phyloP scores from a whole-genome alignment of 1,140 invertebrate genomes.

The Drosophila paulistorum region DNA sequence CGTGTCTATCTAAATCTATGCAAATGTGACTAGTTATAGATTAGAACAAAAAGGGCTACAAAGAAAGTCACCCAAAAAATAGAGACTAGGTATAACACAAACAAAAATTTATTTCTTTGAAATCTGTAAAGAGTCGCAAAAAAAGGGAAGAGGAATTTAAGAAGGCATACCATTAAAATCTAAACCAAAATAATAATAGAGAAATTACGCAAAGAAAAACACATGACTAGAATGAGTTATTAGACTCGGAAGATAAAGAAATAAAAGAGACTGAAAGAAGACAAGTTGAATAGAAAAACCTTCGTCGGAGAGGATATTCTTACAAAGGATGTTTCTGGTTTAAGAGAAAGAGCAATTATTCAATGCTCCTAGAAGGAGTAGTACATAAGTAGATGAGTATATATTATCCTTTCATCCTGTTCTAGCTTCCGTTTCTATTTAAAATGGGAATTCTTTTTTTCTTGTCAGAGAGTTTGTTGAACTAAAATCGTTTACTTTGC shows the following conservation, averaged over 20 bases:
- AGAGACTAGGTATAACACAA: neutral
- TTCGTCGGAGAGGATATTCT: no score
- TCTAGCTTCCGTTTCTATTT: constrained; percentile 6
- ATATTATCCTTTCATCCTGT: neutral
- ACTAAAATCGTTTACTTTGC: constrained; percentile 3
- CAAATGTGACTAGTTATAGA: constrained; percentile 8
- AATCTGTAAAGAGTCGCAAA: neutral
- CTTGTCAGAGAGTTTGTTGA: neutral
- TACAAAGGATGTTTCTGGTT: no score
- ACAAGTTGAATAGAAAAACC: neutral
- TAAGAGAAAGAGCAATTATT: neutral
- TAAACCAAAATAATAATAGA: no score
- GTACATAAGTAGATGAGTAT: neutral
- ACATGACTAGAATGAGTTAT: neutral
- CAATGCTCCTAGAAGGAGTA: neutral
- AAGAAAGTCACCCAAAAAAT: neutral
- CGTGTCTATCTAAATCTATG: neutral
- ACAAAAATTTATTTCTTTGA: neutral
- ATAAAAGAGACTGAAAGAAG: neutral
- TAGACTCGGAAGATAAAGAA: neutral
- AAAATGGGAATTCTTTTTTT: neutral
- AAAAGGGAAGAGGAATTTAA: neutral
- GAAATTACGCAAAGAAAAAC: neutral
- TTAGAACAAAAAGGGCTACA: neutral
- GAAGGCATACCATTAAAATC: no score